Evolutionary conservation across 2,113 vertebrate species (phyloP), one percentile per base, ranked within the genome.

Genomic region (Lophotis ruficrista): DNA sequence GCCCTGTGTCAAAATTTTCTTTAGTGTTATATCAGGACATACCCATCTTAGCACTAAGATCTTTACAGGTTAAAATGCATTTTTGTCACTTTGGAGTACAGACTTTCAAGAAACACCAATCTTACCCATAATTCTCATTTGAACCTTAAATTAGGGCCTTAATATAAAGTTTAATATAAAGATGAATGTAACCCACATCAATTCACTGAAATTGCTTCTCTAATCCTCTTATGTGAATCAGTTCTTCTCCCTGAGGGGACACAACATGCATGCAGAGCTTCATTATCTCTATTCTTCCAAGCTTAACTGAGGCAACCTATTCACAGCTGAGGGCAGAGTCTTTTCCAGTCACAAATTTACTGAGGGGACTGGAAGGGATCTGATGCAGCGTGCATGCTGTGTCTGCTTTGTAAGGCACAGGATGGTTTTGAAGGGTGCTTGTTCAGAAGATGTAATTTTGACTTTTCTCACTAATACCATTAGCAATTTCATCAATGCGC

Each of bases 181-280:
- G 51, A 90, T 37, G 15, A 90, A 71, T 53, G 51, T 37, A 89
- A 87, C 35, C 19, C 51, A 81, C 91, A 60, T 78, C 48, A 96
- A 20, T 62, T 91, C 65, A 71, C 51, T 84, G 61, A 78, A 84
- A 61, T 25, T 82, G 20, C 87, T 91, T 79, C 53, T 82, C 48
- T 95, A 90, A 96, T 95, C 68, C 68, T 94, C 83, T 96, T 95
- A 89, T 1, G 13, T 57, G 83, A 41, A 89, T 90, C 76, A 94
- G 60, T 10, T 18, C 18, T 83, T 57, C 56, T 89, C 68, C 70
- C 91, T 87, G 45, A 65, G 78, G 57, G 60, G 47, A 94, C 51
- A 60, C 15, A 81, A 83, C 43, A 51, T 45, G 76, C 56, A 64
- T 0, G 0, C 51, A 88, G 51, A 56, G 68, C 31, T 83, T 81